Base-by-base conservation (phyloP, 2,888 invertebrate species). In the Celastrina argiolus region DNA sequence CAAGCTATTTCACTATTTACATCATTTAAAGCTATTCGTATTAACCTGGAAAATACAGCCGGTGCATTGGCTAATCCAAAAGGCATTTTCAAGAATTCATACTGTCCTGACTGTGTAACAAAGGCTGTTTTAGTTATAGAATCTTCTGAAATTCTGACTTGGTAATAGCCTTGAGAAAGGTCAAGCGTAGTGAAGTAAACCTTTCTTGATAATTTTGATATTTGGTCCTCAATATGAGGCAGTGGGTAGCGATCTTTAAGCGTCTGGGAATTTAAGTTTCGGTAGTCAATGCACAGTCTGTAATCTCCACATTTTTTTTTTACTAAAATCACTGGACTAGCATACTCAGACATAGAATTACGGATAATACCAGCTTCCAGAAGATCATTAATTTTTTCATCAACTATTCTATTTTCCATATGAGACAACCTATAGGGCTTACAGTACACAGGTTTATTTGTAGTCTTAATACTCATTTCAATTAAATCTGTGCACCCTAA, bases 291-390 rank as follows among this genome's bases (percentile, higher is more conserved):
- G 5, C 63, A 63, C 1, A 63, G 22, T 22, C 63, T 18, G 41
- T 63, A 41, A 7, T 39, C 63, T 0, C 39, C 39, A 8, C 7
- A 22, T 12, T 41, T 63, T 14, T 63, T 63, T 26, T 39, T 41
- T 2, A 63, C 63, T 26, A 63, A 41, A 1, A 63, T 2, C 39
- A 63, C 63, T 12, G 63, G 63, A 63, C 63, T 63, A 12, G 41
- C 63, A 39, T 41, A 63, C 14, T 63, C 39, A 2, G 39, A 63
- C 22, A 22, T 39, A 0, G 22, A 59, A 5, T 28, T 16, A 8
- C 59, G 26, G 1, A 31, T 8, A 2, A 59, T 59, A 7, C 59
- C 59, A 1, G 59, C 59, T 5, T 18, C 42, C 1, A 42, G 1
- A 5, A 36, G 7, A 36, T 36, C 36, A 2, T 36, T 36, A 36